These are phyloP conservation scores for Myanophis thanlyinensis DNA, from an alignment of 2,113 vertebrate genomes.

Conservation along the genomic window DNA sequence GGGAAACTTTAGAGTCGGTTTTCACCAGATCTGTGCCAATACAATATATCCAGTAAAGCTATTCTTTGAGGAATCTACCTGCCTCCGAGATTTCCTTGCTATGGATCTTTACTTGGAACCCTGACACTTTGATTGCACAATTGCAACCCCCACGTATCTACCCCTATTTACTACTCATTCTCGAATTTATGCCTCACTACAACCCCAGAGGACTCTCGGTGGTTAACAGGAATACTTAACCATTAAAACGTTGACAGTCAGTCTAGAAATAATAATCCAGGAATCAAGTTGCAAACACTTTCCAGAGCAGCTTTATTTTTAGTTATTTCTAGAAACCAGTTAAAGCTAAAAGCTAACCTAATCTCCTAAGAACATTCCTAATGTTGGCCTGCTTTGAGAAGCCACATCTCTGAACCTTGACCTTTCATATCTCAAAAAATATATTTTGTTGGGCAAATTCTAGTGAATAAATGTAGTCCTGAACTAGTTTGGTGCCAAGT, in stretches of 20 bases:
- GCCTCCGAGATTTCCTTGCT: no score
- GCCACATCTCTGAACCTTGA: neutral
- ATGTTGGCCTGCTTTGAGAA: neutral
- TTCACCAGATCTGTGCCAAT: no score
- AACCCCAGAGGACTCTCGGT: neutral
- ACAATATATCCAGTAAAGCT: no score
- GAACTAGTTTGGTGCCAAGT: neutral
- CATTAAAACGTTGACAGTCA: neutral
- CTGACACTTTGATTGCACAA: neutral
- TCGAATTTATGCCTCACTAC: neutral
- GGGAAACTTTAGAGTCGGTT: no score
- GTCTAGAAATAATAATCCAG: neutral
- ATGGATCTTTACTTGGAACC: no score
- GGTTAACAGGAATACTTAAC: neutral
- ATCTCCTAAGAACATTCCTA: neutral
- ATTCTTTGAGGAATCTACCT: no score
- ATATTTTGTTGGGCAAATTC: neutral
- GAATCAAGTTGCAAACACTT: neutral
- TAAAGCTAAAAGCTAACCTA: neutral
- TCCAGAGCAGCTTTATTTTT: neutral
- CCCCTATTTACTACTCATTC: neutral
- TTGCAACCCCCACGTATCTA: neutral
- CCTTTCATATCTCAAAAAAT: neutral
- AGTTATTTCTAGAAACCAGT: neutral
- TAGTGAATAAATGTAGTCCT: neutral